phyloP scores from a whole-genome alignment of 2,888 invertebrate species.

The Heliconius hortense region DNA sequence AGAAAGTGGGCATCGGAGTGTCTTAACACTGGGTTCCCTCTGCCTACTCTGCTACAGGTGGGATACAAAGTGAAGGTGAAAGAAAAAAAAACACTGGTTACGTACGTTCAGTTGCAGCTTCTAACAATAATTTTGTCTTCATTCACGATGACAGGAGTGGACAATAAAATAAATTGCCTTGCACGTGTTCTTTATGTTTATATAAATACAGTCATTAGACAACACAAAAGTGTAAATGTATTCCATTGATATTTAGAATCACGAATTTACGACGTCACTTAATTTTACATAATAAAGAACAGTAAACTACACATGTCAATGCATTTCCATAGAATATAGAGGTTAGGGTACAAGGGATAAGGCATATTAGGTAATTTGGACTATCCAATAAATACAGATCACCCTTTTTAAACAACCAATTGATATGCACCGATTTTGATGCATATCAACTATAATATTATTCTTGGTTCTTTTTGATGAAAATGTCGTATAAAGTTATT shows the following conservation, averaged over 20 bases:
- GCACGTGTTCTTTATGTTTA: background rate
- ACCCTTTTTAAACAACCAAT: background rate
- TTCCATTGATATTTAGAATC: background rate
- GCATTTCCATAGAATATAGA: background rate
- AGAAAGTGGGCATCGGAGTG: no score
- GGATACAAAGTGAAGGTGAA: no score
- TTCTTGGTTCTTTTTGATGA: background rate
- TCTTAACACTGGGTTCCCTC: no score
- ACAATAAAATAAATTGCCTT: background rate
- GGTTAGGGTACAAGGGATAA: no score
- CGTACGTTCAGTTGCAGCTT: background rate
- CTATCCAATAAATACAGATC: background rate
- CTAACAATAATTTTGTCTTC: background rate
- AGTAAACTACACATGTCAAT: background rate
- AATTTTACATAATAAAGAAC: constrained; percentile 14
- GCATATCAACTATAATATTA: background rate
- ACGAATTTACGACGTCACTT: constrained; percentile 11
- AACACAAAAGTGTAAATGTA: background rate
- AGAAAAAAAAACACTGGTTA: background rate
- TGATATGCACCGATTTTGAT: background rate
- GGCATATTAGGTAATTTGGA: no score
- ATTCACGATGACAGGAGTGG: background rate
- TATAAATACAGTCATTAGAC: background rate
- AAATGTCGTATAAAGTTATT: no score
- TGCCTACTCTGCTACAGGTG: no score